Conservation (phyloP, 2,888 invertebrate genomes). For the Lottia scabra region DNA sequence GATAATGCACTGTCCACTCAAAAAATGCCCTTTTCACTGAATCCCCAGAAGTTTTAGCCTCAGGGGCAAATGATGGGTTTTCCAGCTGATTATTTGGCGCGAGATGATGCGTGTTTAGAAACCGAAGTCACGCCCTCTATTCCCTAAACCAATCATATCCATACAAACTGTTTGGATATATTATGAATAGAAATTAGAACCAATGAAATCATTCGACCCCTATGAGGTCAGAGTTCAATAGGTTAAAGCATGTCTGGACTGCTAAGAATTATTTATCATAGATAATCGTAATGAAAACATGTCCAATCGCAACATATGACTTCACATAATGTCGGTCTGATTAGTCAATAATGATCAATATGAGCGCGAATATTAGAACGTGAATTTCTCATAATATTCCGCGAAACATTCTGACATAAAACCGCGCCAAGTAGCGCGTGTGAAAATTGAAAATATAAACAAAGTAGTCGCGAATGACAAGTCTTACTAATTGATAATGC, state of each 20-base stretch:
- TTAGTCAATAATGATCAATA: background rate
- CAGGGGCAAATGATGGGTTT: background rate
- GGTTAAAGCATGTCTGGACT: slow-evolving; percentile 24
- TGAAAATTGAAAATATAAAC: no score
- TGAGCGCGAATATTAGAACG: slow-evolving; percentile 16
- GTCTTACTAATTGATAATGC: no score
- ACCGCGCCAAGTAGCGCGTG: no score
- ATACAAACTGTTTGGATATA: slow-evolving; percentile 13
- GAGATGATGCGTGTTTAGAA: slow-evolving; percentile 49
- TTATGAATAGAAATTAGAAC: slow-evolving; percentile 9
- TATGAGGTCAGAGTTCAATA: slow-evolving; percentile 21
- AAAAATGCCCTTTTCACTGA: no score
- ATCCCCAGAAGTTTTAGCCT: no score
- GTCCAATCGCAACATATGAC: slow-evolving; percentile 17
- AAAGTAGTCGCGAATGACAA: no score
- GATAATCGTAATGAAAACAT: slow-evolving; percentile 18
- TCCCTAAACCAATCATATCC: slow-evolving; percentile 38
- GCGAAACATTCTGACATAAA: slow-evolving; percentile 17
- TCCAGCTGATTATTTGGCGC: slow-evolving; percentile 47
- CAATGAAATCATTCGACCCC: slow-evolving; percentile 16
- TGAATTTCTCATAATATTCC: slow-evolving; percentile 18
- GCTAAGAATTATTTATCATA: slow-evolving; percentile 10
- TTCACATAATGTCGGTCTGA: slow-evolving; percentile 12
- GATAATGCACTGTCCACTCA: no score
- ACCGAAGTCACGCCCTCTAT: slow-evolving; percentile 40